A percentile compares a stretch with the other conserved stretches of the same genome.
Evolutionary conservation across 92 coral and sea anemone genomes (phyloP).

Genomic region (Phenganax subtilis): DNA sequence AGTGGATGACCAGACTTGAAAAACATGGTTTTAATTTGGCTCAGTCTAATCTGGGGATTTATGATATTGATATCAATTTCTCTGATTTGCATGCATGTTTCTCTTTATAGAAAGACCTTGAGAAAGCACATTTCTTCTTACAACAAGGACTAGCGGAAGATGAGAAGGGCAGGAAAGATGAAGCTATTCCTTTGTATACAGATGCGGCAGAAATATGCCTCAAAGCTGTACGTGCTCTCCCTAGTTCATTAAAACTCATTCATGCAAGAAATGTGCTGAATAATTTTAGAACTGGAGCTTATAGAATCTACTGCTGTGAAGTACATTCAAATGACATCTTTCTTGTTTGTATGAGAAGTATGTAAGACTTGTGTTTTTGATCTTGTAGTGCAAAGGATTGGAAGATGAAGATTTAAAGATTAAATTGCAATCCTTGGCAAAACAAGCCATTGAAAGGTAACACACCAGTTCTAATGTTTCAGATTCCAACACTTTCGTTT

Average conservation of each 20-base stretch:
- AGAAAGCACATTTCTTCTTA: constrained; percentile 80
- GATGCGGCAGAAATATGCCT: constrained; percentile 93
- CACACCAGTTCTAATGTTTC: no score
- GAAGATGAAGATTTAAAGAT: constrained; percentile 65
- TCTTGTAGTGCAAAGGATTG: constrained; percentile 59
- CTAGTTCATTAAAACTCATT: neutral
- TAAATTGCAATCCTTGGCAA: constrained; percentile 68
- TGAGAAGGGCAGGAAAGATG: constrained; percentile 65
- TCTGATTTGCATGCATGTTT: neutral
- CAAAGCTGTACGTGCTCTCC: constrained; percentile 56
- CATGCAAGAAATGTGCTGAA: no score
- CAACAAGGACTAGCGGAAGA: constrained; percentile 87
- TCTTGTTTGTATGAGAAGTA: no score
- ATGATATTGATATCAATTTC: neutral
- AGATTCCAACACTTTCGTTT: no score
- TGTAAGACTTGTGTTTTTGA: no score
- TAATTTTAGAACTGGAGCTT: no score
- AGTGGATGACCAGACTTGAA: neutral
- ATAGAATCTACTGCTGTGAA: no score
- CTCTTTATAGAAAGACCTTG: constrained; percentile 59
- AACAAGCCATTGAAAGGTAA: constrained; percentile 89
- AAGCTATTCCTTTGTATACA: constrained; percentile 78
- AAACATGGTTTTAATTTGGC: neutral
- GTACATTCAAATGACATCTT: no score
- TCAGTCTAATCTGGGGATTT: neutral